Evolutionary conservation across 30 jellyfish, hydroid and myxozoan genomes (phyloP), one percentile per base, ranked within the genome.

Genomic region (Aurelia sp.): DNA sequence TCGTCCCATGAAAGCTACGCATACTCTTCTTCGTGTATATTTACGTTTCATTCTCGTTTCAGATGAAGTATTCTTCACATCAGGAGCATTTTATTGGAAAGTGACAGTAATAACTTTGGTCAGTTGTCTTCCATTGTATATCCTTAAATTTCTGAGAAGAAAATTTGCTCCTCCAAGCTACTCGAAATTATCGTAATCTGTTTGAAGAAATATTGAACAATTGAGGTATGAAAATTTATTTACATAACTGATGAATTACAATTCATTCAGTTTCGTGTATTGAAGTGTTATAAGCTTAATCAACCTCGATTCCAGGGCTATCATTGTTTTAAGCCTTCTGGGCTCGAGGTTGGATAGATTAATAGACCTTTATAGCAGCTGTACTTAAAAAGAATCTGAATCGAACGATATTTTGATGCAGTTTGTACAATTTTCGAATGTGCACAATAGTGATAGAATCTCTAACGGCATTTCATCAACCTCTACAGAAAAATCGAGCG

Each of bases 121-220:
- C 87, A 89, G 98, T 74, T 93, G 98, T 44, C 84, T 93, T 68
- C 98, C 98, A 3, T 80, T 93, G 31, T 93, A 93, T 61, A 83
- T 93, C 33, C 92, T 93, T 47, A 93, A 93, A 91, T 87, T 93
- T 41, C 91, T 93, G 41, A 71, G 98, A 62, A 82, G 89, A 52
- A 82, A 76, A 55, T 93, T 93, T 78, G 98, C 98, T 3, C 98
- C 98, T 23, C 98, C 98, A 13, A 93, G 94, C 59, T 93, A 93
- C 62, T 93, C 98, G 48, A 93, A 93, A 44, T 80, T 93, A 48
- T 78, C 91, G 55, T 84, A 50, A 73, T 12, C 40, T 27, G 37
- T 13, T 35, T 3, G 62, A 22, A 58, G 58, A 0, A 4, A 73
- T 52, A 10, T 22, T 13, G 62, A 69, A 41, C 62, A 69, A 21